Evolutionary conservation across 2,888 invertebrate species (phyloP).

Genomic region (Scaptomyza polygonia): DNA sequence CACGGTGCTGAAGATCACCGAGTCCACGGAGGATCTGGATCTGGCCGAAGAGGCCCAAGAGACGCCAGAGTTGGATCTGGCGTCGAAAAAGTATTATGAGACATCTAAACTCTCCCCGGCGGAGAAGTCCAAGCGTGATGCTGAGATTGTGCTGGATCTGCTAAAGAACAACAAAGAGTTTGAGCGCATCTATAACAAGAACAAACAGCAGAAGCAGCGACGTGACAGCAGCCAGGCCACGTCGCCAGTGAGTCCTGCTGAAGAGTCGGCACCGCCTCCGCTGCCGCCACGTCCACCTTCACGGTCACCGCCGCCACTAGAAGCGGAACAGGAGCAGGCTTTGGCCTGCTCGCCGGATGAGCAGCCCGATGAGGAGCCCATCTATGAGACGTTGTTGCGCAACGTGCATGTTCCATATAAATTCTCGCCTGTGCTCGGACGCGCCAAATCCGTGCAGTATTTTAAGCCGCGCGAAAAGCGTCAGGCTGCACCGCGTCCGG

Average conservation of each 20-base stretch:
- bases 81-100: slow-evolving; percentile 42
- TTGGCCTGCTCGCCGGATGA: slow-evolving; percentile 8
- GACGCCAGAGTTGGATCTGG: slow-evolving; percentile 4
- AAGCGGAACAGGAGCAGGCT: slow-evolving; percentile 64
- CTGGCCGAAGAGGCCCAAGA: slow-evolving; percentile 61
- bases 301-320: slow-evolving; percentile 82
- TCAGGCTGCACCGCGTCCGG: slow-evolving; percentile 73
- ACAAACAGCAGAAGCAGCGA: slow-evolving; percentile 88
- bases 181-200: slow-evolving; percentile 90
- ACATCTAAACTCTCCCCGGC: slow-evolving; percentile 83
- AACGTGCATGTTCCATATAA: slow-evolving; percentile 85
- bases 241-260: slow-evolving; percentile 51
- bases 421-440: slow-evolving; percentile 83
- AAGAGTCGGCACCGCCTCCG: slow-evolving; percentile 60
- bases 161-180: slow-evolving; percentile 93
- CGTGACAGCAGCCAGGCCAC: slow-evolving; percentile 72
- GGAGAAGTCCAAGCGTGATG: slow-evolving; percentile 87
- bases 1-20: slow-evolving; percentile 87
- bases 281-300: slow-evolving; percentile 83
- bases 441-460: slow-evolving; percentile 81
- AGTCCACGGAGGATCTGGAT: slow-evolving; percentile 87
- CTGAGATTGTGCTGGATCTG: slow-evolving; percentile 90
- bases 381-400: slow-evolving; percentile 83
- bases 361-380: slow-evolving; percentile 80
- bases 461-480: slow-evolving; percentile 74